Base-by-base conservation (phyloP, 2,113 vertebrate species). In the Hystrix brachyura region DNA sequence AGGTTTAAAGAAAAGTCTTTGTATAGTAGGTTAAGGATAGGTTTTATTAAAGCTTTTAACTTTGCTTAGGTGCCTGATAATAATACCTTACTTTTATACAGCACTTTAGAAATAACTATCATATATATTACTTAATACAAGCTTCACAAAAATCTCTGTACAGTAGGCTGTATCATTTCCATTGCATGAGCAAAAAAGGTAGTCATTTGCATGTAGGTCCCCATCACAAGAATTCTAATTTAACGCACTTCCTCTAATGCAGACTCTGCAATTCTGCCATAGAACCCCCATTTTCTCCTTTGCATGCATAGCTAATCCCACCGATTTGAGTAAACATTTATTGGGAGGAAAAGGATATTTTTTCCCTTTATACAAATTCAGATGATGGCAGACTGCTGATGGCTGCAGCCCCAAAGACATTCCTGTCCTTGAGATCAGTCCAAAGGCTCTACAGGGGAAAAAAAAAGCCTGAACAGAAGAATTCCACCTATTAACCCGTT, bases 1-100 rank as follows among this genome's bases (percentile, higher is more conserved):
- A 89, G 87, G 59, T 92, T 38, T 65, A 81, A 82, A 87, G 90
- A 84, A 97, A 93, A 94, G 94, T 94, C 86, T 97, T 90, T 87
- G 86, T 87, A 51, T 65, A 90, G 64, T 94, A 59, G 19, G 85
- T 95, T 95, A 97, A 97, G 78, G 60, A 95, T 82, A 94, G 38
- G 85, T 97, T 97, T 95, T 95, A 97, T 96, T 96, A 95, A 97
- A 97, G 94, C 87, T 96, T 96, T 97, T 97, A 94, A 95, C 81
- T 97, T 94, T 92, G 80, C 87, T 85, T 97, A 88, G 96, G 87
- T 94, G 55, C 81, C 96, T 96, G 90, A 95, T 97, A 95, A 96
- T 97, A 97, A 91, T 91, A 65, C n/a, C 94, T 95, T 91, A 89
- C 95, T 96, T 96, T 97, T 89, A 96, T 83, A 86, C 1, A 84